Evolutionary conservation across 1,140 invertebrate species (phyloP), one percentile per base, ranked within the genome.

Genomic region (Campodea augens): DNA sequence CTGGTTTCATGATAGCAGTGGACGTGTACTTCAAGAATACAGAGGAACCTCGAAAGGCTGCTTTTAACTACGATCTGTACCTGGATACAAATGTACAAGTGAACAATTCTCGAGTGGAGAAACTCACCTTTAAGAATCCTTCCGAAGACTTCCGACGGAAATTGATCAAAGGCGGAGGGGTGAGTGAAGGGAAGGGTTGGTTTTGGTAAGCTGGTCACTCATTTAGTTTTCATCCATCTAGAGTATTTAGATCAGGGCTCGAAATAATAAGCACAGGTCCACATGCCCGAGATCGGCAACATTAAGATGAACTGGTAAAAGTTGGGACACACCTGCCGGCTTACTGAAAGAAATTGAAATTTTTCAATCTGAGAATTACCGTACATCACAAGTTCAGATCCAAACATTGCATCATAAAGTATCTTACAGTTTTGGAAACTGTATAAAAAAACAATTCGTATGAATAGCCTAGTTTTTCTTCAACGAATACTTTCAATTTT

Each of bases 1-100:
- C 88, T 45, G 86, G 90, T 15, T 97, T 97, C 59, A 69, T 72
- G 32, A 66, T 96, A 39, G 81, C 81, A 2, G 90, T 97, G 54
- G 84, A 92, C 52, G 78, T 97, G 43, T 80, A 86, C 58, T 77
- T 96, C 51, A 84, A 79, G 50, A 92, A 84, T 59, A 85, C 86
- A 59, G 82, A 90, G 60, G 84, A 91, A 57, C 85, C 84, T 18
- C 88, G 86, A 57, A 88, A 80, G 57, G 78, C 92, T 25, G 64
- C 70, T 38, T 90, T 89, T 59, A 65, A 71, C 32, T 96, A 96
- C 66, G 88, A 96, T 61, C 67, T 97, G 38, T 72, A 74, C 52
- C 65, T 96, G 45, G 80, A 84, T 61, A 64, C 71, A 1, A 71
- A 69, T 55, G 82, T 78, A 4, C 72, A 76, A 39, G 67, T 81